These are phyloP conservation scores for Valencia hispanica DNA, from an alignment of 2,797 vertebrate genomes.

Conservation along the genomic window DNA sequence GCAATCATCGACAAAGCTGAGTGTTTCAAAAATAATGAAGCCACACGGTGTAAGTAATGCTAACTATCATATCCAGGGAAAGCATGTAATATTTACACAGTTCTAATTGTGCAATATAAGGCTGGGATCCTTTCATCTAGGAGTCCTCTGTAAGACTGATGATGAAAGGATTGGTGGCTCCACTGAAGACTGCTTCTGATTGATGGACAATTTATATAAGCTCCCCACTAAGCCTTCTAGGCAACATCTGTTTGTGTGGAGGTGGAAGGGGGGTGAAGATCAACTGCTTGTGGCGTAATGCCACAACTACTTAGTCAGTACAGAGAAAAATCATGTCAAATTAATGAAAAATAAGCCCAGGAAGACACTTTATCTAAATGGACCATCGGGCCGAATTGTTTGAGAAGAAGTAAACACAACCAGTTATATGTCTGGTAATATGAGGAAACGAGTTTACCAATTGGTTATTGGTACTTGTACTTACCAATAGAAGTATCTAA, in stretches of 20 bases:
- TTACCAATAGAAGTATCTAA: not conserved
- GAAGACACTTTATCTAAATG: slow-evolving; percentile 9
- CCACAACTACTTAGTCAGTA: slow-evolving; percentile 53
- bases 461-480: not conserved
- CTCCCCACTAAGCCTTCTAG: slow-evolving; percentile 60
- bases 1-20: slow-evolving; percentile 70
- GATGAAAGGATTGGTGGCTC: slow-evolving; percentile 50
- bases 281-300: slow-evolving; percentile 35
- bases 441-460: not conserved
- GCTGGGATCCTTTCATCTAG: slow-evolving; percentile 61
- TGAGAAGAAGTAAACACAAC: slow-evolving; percentile 2
- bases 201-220: slow-evolving; percentile 74
- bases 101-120: slow-evolving; percentile 69
- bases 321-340: slow-evolving; percentile 45
- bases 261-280: slow-evolving; percentile 37
- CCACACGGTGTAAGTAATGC: slow-evolving; percentile 79
- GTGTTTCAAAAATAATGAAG: slow-evolving; percentile 79
- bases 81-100: slow-evolving; percentile 79
- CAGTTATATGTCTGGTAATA: not conserved
- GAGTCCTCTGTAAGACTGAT: slow-evolving; percentile 43
- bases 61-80: slow-evolving; percentile 78
- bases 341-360: slow-evolving; percentile 25
- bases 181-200: slow-evolving; percentile 59
- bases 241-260: slow-evolving; percentile 69
- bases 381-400: not conserved